These are phyloP conservation scores for Anas bahamensis DNA, from an alignment of 2,797 vertebrate species.

Conservation along the genomic window DNA sequence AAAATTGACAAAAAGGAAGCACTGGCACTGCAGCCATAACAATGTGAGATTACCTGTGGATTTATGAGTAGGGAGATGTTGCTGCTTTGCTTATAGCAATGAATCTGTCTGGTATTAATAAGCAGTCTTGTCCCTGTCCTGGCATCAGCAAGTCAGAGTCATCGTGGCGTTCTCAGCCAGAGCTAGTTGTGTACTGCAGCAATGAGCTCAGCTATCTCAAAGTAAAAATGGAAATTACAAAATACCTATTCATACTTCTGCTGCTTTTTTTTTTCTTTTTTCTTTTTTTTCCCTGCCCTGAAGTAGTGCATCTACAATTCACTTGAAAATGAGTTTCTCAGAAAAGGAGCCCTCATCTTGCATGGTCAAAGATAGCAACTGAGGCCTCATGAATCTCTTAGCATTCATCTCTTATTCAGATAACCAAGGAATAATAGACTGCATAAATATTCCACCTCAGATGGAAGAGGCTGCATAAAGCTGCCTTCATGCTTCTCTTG, in stretches of 20 bases:
- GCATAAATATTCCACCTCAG: neutral
- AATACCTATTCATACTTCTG: neutral
- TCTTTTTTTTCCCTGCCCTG: neutral
- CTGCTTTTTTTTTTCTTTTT: neutral
- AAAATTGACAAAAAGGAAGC: neutral
- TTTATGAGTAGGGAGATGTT: slow-evolving; percentile 32
- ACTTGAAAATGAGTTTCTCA: neutral
- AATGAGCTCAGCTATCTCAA: neutral
- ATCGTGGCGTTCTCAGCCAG: neutral
- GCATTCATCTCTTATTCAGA: neutral
- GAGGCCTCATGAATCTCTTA: neutral
- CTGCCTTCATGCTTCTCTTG: neutral
- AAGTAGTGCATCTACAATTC: neutral
- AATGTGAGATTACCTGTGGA: slow-evolving; percentile 28
- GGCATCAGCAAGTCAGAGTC: neutral
- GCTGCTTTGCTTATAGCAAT: slow-evolving; percentile 5
- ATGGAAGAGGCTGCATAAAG: neutral
- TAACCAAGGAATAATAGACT: neutral
- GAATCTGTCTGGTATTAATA: slow-evolving; percentile 40
- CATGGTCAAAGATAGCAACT: neutral
- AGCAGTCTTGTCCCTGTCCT: neutral
- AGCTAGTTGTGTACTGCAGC: neutral
- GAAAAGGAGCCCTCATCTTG: neutral
- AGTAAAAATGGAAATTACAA: slow-evolving; percentile 7
- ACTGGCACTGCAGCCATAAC: neutral